Base-by-base conservation (phyloP, 2,888 invertebrate genomes). In the Anagyrus pseudococci region DNA sequence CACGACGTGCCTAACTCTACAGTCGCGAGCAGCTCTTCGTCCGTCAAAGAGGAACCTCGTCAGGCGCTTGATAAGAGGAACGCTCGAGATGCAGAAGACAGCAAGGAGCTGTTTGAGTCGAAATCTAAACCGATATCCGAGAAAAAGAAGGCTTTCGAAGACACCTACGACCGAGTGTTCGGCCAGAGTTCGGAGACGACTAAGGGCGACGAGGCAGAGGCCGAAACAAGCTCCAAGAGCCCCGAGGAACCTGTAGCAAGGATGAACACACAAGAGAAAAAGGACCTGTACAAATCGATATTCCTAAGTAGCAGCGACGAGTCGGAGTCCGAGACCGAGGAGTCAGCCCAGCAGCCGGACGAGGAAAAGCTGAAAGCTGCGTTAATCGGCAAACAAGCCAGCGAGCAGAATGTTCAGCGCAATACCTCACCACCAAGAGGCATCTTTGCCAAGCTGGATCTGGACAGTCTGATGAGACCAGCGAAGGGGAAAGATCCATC, bases 211-310 rank as follows among this genome's bases (percentile, higher is more conserved):
- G 52, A 56, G n/a, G 10, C 7, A 10, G 23, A 54, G 54, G 15
- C n/a, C 33, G 44, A 58, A 23, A 7, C 49, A 55, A 43, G 49
- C 22, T 13, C 23, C 20, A 23, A 37, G 7, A 50, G 17, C 8
- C 41, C 7, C 3, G 46, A 59, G 8, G 58, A 54, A 19, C 23
- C 49, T 1, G 26, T 48, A 10, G 23, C 20, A 41, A 17, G 0
- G 40, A 62, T 59, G 4, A 72, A 70, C 23, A 56, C 84, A 20
- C 84, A 85, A 20, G 84, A 89, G 50, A 89, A 88, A 71, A 84
- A 85, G 64, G 96, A 96, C 80, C 83, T 97, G 3, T 97, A 94
- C 75, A 93, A 93, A 80, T 90, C 94, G 0, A 93, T 97, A 72
- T 97, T 97, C 76, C 84, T 92, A 25, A 90, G 90, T 72, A 92